phyloP scores from a whole-genome alignment of 2,888 invertebrate species.

The Pelosia muscerda region DNA sequence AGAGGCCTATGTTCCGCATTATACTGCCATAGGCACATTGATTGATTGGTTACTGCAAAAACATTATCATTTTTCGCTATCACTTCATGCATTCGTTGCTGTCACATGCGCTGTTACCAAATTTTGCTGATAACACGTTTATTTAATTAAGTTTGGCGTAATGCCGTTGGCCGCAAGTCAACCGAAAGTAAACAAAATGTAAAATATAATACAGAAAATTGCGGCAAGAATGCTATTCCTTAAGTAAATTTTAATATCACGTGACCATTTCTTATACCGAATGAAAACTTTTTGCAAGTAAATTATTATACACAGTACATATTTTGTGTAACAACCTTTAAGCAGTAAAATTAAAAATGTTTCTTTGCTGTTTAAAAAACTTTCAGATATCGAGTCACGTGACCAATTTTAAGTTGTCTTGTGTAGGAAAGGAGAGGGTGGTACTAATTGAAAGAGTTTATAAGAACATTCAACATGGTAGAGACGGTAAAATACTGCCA shows the following conservation, averaged over 20 bases:
- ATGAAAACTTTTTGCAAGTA: neutral
- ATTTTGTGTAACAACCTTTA: too few relatives aligned
- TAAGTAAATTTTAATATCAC: neutral
- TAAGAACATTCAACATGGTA: too few relatives aligned
- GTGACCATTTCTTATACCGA: neutral
- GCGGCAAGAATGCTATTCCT: neutral
- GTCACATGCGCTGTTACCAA: neutral
- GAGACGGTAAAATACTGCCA: too few relatives aligned
- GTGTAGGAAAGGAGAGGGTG: too few relatives aligned
- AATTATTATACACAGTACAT: neutral
- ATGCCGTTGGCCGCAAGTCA: neutral
- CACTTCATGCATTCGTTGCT: neutral
- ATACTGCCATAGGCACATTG: too few relatives aligned
- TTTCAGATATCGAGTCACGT: too few relatives aligned
- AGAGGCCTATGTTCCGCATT: too few relatives aligned
- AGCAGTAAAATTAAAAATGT: neutral
- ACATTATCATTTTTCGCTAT: too few relatives aligned
- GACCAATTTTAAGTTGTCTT: too few relatives aligned
- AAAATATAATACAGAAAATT: neutral
- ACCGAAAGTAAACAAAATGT: neutral
- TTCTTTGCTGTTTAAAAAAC: too few relatives aligned
- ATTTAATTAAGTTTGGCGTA: neutral
- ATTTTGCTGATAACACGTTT: neutral
- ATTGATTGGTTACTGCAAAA: too few relatives aligned
- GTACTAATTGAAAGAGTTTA: too few relatives aligned